Evolutionary conservation across 2,888 invertebrate species (phyloP), one percentile per base, ranked within the genome.

Genomic region (Lymantria dispar): DNA sequence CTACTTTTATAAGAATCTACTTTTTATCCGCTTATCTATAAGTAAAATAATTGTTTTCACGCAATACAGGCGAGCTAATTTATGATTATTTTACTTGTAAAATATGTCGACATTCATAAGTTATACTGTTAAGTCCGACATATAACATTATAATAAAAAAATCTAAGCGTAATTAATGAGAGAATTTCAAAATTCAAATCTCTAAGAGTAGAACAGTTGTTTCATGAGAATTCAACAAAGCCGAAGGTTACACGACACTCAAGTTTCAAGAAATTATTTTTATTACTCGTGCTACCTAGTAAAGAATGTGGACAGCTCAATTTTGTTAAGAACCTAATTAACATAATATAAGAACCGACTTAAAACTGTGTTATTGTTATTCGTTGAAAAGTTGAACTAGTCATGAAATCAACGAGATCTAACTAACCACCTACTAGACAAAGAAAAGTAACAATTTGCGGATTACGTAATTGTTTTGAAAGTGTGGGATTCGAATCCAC

Each of bases 21-120:
- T 7, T 38, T n/a, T 38, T n/a, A n/a, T 38, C n/a, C 12, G 33
- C 7, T 10, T 38, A 38, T 38, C 7, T 2, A 45, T 36, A 36
- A 33, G 36, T 13, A 37, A 22, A 50, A 43, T n/a, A n/a, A n/a
- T n/a, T 42, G 31, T 37, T 42, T 50, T 50, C 22, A 50, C 45
- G 13, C 30, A 36, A 41, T 33, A 22, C 33, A 43, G 12, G 39
- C 30, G 33, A 38, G 39, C 38, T 22, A 22, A 22, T 22, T 29
- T 13, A 47, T 47, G 39, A 31, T 46, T 47, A 47, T 47, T 43
- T 50, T 39, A 43, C 11, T 13, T 47, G 30, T 12, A 29, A 40
- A 14, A 14, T 14, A 37, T 30, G 29, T 45, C 36, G 40, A 45
- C 13, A 22, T 36, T 22, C 37, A 13, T 45, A 13, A 45, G 36